Percentiles rank a stretch among this genome's conserved stretches.
phyloP scores from a whole-genome alignment of 2,888 invertebrate species.

The Ischnus inquisitorius region DNA sequence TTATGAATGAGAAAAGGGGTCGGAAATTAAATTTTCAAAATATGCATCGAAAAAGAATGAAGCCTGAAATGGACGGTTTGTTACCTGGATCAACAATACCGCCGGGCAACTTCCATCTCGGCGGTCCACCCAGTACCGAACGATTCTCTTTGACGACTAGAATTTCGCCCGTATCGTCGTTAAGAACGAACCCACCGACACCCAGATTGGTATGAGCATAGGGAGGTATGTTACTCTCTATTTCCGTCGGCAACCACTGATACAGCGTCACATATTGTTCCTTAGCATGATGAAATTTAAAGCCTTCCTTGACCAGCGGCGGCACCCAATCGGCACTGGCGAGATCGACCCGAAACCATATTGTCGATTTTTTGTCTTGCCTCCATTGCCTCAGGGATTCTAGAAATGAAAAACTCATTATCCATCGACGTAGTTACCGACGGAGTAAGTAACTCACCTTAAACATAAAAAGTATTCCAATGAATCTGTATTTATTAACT shows the following conservation, averaged over 20 bases:
- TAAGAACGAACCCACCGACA: conserved; percentile 94
- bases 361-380: conserved; percentile 88
- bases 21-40: neutral
- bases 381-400: conserved; percentile 91
- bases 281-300: conserved; percentile 95
- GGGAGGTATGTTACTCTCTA: conserved; percentile 90
- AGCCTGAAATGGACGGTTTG: neutral
- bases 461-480: no score
- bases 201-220: conserved; percentile 94
- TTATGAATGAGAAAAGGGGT: neutral
- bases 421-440: neutral
- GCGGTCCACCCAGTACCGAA: conserved; percentile 62
- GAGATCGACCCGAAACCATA: conserved; percentile 93
- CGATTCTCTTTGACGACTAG: conserved; percentile 93
- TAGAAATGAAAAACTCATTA: conserved; percentile 78
- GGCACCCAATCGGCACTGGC: conserved; percentile 92
- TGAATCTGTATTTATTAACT: no score
- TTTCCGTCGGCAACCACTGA: conserved; percentile 91
- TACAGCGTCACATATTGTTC: conserved; percentile 92
- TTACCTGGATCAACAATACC: conserved; percentile 95
- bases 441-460: no score
- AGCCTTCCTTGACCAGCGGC: conserved; percentile 91
- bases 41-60: neutral
- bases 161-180: conserved; percentile 90
- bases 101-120: conserved; percentile 95